Percentiles rank a stretch among this genome's conserved stretches.
Evolutionary conservation across 2,797 vertebrate species (phyloP).

Genomic region (Microctenopoma stevenorrisi): DNA sequence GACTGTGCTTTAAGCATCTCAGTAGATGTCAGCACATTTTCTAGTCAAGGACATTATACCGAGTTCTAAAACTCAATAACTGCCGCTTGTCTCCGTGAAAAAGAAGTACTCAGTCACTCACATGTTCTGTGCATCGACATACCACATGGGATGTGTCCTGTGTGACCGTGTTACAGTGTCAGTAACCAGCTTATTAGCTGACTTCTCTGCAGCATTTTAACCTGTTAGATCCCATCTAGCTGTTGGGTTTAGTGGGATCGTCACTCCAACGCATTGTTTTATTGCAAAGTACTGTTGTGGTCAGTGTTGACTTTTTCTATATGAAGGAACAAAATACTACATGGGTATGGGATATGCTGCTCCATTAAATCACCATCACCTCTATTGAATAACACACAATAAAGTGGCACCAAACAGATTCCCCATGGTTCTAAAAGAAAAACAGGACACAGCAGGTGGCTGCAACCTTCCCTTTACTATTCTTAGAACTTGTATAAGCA

Average conservation of each 20-base stretch:
- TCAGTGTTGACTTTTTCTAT: not conserved
- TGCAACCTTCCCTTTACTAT: not conserved
- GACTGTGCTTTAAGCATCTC: not conserved
- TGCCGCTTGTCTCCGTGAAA: not conserved
- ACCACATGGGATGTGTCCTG: not conserved
- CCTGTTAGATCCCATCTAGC: conserved; percentile 1
- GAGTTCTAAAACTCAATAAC: too few relatives aligned
- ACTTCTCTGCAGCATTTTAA: conserved; percentile 2
- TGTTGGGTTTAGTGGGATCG: not conserved
- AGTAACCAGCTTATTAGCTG: not conserved
- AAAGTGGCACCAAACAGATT: not conserved
- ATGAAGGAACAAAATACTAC: too few relatives aligned
- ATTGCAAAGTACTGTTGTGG: not conserved
- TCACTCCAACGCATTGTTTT: not conserved
- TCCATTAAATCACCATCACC: not conserved
- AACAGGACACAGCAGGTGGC: not conserved
- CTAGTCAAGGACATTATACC: not conserved
- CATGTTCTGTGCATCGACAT: not conserved
- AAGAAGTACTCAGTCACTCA: not conserved
- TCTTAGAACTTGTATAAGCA: not conserved
- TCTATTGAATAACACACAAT: not conserved
- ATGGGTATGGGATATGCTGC: not conserved
- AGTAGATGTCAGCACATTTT: conserved; percentile 10
- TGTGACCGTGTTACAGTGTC: not conserved
- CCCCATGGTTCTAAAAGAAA: not conserved